These are phyloP conservation scores for Euthynnus affinis DNA, from an alignment of 2,797 vertebrate genomes.

Conservation along the genomic window DNA sequence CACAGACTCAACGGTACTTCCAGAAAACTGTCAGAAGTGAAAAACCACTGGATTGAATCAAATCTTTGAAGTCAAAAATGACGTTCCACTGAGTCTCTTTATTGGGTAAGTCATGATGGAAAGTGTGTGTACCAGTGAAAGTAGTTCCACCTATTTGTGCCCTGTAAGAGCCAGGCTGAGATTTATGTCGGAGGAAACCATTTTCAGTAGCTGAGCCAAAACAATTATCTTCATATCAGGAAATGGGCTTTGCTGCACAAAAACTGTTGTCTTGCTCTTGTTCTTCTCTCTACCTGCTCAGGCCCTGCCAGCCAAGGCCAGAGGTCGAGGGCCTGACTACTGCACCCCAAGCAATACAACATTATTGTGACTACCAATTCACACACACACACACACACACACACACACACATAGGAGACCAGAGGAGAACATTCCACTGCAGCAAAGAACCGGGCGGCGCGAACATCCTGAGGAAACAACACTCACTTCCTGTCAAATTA, in stretches of 20 bases:
- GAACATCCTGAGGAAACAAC: slow-evolving; percentile 89
- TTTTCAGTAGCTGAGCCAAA: slow-evolving; percentile 26
- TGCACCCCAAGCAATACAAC: slow-evolving; percentile 23
- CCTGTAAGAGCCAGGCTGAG: slow-evolving; percentile 8
- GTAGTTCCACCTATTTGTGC: slow-evolving; percentile 21
- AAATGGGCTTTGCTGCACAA: slow-evolving; percentile 34
- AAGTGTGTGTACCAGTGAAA: slow-evolving; percentile 9
- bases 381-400: slow-evolving; percentile 8
- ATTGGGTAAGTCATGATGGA: slow-evolving; percentile 1
- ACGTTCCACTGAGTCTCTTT: too few relatives aligned
- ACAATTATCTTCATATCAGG: slow-evolving; percentile 38
- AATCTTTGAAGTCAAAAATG: neutral
- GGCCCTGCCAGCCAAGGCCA: slow-evolving; percentile 19
- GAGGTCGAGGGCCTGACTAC: slow-evolving; percentile 53
- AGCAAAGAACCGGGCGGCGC: slow-evolving; percentile 61
- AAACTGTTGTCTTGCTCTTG: slow-evolving; percentile 1
- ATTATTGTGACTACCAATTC: slow-evolving; percentile 36
- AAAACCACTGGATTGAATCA: too few relatives aligned
- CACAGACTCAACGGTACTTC: too few relatives aligned
- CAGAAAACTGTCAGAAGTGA: too few relatives aligned
- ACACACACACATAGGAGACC: slow-evolving; percentile 23
- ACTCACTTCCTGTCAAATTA: slow-evolving; percentile 87
- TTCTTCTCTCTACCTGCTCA: slow-evolving; percentile 34
- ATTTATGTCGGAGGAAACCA: slow-evolving; percentile 33
- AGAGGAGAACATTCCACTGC: slow-evolving; percentile 81